These are phyloP conservation scores for Sebastes hubbsi DNA, from an alignment of 2,797 vertebrate species.

Conservation along the genomic window DNA sequence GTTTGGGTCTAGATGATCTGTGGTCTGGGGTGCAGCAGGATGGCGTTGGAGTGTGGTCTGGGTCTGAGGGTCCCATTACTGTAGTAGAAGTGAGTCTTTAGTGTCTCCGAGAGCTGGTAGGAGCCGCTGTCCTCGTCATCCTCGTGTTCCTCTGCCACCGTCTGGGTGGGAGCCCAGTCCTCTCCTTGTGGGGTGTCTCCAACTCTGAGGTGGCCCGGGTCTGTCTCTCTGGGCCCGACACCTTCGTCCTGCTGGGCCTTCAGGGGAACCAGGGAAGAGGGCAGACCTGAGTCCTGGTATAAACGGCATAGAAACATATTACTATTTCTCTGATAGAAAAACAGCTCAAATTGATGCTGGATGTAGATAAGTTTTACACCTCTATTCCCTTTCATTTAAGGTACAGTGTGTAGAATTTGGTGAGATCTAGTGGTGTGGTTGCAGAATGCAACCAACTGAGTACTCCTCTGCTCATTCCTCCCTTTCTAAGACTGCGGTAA, in stretches of 20 bases:
- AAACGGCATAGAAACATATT: constrained; percentile 5
- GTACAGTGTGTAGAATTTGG: too few relatives aligned
- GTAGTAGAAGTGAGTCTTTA: constrained; percentile 89
- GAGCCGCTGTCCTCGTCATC: constrained; percentile 62
- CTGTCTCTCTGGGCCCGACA: constrained; percentile 42
- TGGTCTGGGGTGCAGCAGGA: constrained; percentile 84
- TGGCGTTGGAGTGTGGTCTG: constrained; percentile 85
- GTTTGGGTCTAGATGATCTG: constrained; percentile 63
- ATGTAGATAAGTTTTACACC: neutral
- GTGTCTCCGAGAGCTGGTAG: constrained; percentile 85
- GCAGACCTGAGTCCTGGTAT: constrained; percentile 72
- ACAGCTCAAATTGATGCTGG: neutral
- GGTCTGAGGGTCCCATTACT: constrained; percentile 89
- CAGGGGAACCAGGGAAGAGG: constrained; percentile 73
- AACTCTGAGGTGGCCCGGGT: constrained; percentile 33
- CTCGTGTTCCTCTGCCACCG: constrained; percentile 39
- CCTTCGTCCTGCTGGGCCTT: constrained; percentile 68
- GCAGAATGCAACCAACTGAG: too few relatives aligned
- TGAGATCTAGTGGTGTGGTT: too few relatives aligned
- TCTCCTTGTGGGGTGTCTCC: constrained; percentile 5
- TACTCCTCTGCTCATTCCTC: too few relatives aligned
- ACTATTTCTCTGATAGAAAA: neutral
- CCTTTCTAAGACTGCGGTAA: too few relatives aligned
- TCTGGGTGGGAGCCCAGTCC: constrained; percentile 44
- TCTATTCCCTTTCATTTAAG: neutral